Conservation (phyloP, 2,797 vertebrate genomes). For the Stomatorhinus walkeri region DNA sequence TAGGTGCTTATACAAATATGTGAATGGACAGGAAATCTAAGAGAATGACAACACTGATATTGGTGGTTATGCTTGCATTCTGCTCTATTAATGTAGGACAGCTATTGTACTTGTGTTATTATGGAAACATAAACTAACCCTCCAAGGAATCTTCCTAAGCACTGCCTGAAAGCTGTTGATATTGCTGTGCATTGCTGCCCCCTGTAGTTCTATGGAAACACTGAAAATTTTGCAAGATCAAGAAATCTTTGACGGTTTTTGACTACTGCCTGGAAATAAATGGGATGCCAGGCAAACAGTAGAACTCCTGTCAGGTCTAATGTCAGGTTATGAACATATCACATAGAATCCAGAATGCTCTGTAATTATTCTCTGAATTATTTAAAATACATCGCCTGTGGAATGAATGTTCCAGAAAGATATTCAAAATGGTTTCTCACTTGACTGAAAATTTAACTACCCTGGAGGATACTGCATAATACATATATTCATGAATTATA, state of each 20-base stretch:
- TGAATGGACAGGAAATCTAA: background rate
- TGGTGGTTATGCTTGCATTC: background rate
- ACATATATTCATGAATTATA: slow-evolving; percentile 1
- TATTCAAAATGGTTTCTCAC: slow-evolving; percentile 7
- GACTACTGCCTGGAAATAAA: background rate
- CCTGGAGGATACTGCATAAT: slow-evolving; percentile 6
- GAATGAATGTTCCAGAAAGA: slow-evolving; percentile 1
- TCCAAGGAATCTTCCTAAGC: background rate
- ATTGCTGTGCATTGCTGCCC: slow-evolving; percentile 6
- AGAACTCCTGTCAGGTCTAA: background rate
- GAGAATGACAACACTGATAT: background rate
- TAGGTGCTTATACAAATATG: background rate
- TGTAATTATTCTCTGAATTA: background rate
- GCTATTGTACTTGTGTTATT: background rate
- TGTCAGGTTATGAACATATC: background rate
- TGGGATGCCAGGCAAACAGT: background rate
- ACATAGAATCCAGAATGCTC: background rate
- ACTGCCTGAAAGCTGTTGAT: background rate
- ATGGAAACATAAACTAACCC: background rate
- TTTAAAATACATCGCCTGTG: background rate
- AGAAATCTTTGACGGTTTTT: background rate
- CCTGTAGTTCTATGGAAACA: slow-evolving; percentile 7
- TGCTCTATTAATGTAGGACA: background rate
- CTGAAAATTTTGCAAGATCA: background rate
- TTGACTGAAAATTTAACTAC: background rate